Conservation (phyloP, 2,888 invertebrate species). For the Sussaba pulchella region DNA sequence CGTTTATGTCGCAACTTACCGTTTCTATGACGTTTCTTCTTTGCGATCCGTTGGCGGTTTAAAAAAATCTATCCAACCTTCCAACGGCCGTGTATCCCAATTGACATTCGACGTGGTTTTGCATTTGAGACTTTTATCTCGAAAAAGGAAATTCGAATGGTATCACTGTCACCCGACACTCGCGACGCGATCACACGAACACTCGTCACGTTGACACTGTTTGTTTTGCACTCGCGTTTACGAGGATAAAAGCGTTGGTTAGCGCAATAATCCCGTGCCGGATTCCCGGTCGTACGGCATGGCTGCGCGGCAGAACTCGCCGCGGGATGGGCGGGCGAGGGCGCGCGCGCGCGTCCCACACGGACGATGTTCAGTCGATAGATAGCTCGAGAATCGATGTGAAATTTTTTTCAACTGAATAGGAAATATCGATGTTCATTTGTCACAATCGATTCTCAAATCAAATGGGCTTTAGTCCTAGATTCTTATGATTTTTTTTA, state of each 20-base stretch:
- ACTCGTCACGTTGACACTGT: neutral
- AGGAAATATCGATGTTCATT: conserved; percentile 22
- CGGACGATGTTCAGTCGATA: conserved; percentile 3
- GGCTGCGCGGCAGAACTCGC: conserved; percentile 63
- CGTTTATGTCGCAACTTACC: too few relatives aligned
- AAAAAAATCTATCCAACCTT: conserved; percentile 56
- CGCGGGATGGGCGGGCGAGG: conserved; percentile 48
- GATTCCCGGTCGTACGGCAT: conserved; percentile 59
- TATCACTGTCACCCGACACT: conserved; percentile 1
- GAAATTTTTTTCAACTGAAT: too few relatives aligned
- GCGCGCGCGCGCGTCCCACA: conserved; percentile 46
- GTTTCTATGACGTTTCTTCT: neutral
- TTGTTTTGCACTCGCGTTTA: conserved; percentile 11
- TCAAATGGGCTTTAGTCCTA: too few relatives aligned
- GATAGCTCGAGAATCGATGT: conserved; percentile 15
- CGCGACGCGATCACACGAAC: neutral
- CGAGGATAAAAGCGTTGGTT: neutral
- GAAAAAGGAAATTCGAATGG: neutral
- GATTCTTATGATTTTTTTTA: too few relatives aligned
- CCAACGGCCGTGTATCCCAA: conserved; percentile 49
- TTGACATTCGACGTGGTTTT: conserved; percentile 7
- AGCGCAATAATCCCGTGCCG: conserved; percentile 35
- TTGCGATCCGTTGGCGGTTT: conserved; percentile 7
- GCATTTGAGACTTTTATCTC: conserved; percentile 23
- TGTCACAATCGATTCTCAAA: neutral